phyloP scores from a whole-genome alignment of 2,113 vertebrate species.

The Serilophus lunatus region DNA sequence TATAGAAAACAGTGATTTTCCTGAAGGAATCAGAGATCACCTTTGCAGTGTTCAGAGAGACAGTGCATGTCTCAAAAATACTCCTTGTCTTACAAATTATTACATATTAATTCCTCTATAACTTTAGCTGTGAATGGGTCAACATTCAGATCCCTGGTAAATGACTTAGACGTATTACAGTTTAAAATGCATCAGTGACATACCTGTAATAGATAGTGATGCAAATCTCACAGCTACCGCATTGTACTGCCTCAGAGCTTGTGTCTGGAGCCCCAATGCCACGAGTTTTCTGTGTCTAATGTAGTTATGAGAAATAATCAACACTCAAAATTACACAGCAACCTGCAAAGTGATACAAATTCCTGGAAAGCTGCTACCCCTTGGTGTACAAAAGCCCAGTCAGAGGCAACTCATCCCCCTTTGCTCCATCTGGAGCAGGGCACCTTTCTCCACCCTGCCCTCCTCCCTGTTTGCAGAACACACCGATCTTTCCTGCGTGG shows the following conservation, averaged over 20 bases:
- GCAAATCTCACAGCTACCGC: neutral
- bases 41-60: neutral
- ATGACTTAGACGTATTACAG: neutral
- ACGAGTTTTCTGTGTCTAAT: neutral
- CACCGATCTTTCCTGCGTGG: neutral
- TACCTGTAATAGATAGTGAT: neutral
- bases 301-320: neutral
- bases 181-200: neutral
- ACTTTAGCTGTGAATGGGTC: neutral
- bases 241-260: neutral
- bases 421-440: neutral
- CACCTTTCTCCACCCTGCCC: neutral
- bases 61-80: neutral
- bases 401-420: neutral
- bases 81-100: neutral
- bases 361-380: neutral
- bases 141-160: neutral
- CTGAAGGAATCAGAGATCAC: neutral
- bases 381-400: neutral
- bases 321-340: neutral
- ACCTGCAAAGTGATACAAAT: neutral
- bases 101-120: neutral
- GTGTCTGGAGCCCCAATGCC: neutral
- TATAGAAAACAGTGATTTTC: neutral
- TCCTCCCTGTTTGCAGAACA: neutral